A percentile compares a stretch with the other conserved stretches of the same genome.
These are phyloP conservation scores for Pelusios castaneus DNA, from an alignment of 2,113 vertebrate species.

Conservation along the genomic window DNA sequence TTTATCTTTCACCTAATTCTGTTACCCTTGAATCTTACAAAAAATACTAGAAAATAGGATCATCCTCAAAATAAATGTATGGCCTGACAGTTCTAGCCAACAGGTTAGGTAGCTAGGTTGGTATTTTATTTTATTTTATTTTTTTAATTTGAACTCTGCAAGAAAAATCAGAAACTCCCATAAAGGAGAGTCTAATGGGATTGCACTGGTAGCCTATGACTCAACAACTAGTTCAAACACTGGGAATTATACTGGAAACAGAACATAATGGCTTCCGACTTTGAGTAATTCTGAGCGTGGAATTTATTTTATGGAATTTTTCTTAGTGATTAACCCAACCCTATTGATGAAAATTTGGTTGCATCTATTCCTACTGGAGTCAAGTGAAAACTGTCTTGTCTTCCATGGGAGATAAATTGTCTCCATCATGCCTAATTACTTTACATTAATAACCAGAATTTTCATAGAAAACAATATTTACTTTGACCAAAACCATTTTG, in stretches of 20 bases:
- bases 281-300: background rate
- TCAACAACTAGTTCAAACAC: background rate
- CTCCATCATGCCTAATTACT: background rate
- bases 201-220: background rate
- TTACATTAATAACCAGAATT: background rate
- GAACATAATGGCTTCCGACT: background rate
- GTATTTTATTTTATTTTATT: too few species aligned
- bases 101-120: accelerated
- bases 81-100: background rate
- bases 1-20: background rate
- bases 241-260: background rate
- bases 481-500: background rate
- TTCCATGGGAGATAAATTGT: background rate
- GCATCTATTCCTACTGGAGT: background rate
- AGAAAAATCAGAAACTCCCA: background rate
- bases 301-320: background rate
- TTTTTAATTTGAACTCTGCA: background rate
- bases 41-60: background rate
- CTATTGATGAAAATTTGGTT: too few species aligned
- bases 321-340: background rate
- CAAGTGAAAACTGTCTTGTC: background rate
- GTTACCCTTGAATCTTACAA: background rate
- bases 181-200: background rate
- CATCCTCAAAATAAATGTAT: background rate
- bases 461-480: background rate